phyloP scores from a whole-genome alignment of 2,113 vertebrate genomes.

The Alosa alosa region DNA sequence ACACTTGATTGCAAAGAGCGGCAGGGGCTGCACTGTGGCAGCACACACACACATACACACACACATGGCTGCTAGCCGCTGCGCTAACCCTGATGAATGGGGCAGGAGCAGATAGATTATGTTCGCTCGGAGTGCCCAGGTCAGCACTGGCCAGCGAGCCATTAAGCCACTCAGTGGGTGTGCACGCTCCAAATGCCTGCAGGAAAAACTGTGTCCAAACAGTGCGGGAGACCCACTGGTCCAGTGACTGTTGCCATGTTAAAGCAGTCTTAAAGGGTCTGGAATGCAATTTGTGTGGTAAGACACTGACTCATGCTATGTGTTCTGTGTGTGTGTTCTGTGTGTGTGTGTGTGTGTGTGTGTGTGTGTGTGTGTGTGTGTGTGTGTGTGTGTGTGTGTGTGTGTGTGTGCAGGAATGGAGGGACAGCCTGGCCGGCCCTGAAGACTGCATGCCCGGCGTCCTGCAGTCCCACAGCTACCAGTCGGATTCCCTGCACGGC shows the following conservation, averaged over 20 bases:
- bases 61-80: not conserved
- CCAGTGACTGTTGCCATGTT: not conserved
- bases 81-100: not conserved
- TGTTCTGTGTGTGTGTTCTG: too few relatives aligned
- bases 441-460: constrained; percentile 66
- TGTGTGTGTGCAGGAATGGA: constrained; percentile 67
- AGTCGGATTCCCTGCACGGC: constrained; percentile 63
- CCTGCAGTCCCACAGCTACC: constrained; percentile 65
- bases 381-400: constrained; percentile 20
- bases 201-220: not conserved
- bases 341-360: too few relatives aligned
- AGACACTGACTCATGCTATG: not conserved
- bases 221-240: not conserved
- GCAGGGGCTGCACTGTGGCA: too few relatives aligned
- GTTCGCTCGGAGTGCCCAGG: not conserved
- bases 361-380: constrained; percentile 1
- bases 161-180: not conserved
- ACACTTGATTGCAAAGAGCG: not conserved
- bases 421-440: constrained; percentile 63
- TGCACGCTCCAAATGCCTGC: not conserved
- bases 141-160: not conserved
- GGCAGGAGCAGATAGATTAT: not conserved
- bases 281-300: not conserved
- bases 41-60: constrained; percentile 13
- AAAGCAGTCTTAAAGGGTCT: not conserved